phyloP scores from a whole-genome alignment of 2,888 invertebrate genomes.

The Pheosia gnoma region DNA sequence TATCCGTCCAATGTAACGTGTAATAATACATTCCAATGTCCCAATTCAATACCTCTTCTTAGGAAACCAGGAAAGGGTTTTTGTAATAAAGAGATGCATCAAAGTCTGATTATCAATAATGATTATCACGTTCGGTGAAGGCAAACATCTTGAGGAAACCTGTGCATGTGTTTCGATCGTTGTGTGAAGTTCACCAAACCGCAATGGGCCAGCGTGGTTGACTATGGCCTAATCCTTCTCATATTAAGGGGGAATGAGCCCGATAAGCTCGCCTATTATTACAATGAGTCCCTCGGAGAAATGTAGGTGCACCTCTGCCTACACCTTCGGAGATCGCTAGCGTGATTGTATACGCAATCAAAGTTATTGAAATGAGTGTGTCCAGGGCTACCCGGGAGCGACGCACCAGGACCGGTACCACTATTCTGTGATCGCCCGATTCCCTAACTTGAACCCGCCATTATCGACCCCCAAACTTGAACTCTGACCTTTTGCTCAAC shows the following conservation, averaged over 20 bases:
- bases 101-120: constrained; percentile 24
- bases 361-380: constrained; percentile 46
- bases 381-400: constrained; percentile 19
- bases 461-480: constrained; percentile 68
- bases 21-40: background rate
- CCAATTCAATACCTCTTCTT: constrained; percentile 47
- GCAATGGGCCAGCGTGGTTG: too few relatives aligned
- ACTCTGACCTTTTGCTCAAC: constrained; percentile 68
- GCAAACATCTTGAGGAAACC: too few relatives aligned
- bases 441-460: constrained; percentile 51
- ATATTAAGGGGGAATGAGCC: too few relatives aligned
- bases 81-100: constrained; percentile 54
- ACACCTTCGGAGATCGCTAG: too few relatives aligned
- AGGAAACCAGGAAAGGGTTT: constrained; percentile 40
- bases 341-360: constrained; percentile 39
- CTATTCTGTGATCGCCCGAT: constrained; percentile 46
- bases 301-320: too few relatives aligned
- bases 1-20: background rate
- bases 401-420: constrained; percentile 24
- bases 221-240: too few relatives aligned
- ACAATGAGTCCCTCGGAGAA: too few relatives aligned
- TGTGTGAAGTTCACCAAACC: too few relatives aligned
- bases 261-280: too few relatives aligned
- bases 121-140: too few relatives aligned
- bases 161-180: too few relatives aligned